Conservation (phyloP, 1,140 invertebrate species). For the Triops cancriformis region DNA sequence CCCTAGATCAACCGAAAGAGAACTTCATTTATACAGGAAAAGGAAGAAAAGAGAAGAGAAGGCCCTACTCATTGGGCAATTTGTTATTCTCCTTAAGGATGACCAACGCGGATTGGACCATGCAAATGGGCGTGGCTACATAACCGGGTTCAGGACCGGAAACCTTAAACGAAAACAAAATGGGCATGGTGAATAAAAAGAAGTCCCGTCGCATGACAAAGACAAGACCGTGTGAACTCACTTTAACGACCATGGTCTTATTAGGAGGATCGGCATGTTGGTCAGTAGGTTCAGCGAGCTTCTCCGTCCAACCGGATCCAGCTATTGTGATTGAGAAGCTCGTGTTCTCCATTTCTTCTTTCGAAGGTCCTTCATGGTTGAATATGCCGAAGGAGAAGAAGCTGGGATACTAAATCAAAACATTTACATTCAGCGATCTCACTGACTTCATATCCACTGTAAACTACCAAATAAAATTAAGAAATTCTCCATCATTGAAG, state of each 20-base stretch:
- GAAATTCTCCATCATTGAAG: too few species aligned
- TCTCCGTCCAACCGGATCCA: constrained; percentile 66
- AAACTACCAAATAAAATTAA: too few species aligned
- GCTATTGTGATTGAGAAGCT: constrained; percentile 59
- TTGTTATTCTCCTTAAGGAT: constrained; percentile 66
- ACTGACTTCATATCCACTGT: too few species aligned
- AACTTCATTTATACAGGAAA: background rate
- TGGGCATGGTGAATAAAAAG: background rate
- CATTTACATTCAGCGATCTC: too few species aligned
- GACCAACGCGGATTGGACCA: constrained; percentile 61
- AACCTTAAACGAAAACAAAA: constrained; percentile 38
- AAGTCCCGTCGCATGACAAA: background rate
- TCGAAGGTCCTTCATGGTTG: constrained; percentile 55
- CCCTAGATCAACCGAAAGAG: constrained; percentile 39
- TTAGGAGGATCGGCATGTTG: constrained; percentile 52
- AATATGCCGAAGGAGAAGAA: constrained; percentile 63
- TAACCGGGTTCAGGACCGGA: constrained; percentile 67
- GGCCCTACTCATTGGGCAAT: constrained; percentile 55
- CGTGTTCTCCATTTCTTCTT: constrained; percentile 51
- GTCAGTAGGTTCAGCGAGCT: constrained; percentile 50
- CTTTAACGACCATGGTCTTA: constrained; percentile 55
- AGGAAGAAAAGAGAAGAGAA: background rate
- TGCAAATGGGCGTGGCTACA: constrained; percentile 61
- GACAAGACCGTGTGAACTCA: constrained; percentile 31
- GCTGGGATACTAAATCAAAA: constrained; percentile 53